These are phyloP conservation scores for Pangasius mekongensis DNA, from an alignment of 2,797 vertebrate genomes.

Conservation along the genomic window DNA sequence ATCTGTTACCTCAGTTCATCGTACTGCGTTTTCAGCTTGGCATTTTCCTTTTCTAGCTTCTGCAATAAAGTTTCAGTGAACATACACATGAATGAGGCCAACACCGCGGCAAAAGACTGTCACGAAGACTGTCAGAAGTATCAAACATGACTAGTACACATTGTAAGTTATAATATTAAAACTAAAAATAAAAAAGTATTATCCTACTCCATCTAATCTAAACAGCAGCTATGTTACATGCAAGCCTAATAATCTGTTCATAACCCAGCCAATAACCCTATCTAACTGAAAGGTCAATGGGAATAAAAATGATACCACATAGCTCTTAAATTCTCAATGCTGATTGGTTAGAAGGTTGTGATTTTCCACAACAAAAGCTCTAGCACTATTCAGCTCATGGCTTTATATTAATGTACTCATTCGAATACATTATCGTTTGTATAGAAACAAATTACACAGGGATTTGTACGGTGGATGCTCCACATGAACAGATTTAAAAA, in stretches of 20 bases:
- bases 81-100: not conserved
- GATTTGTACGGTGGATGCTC: not conserved
- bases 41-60: constrained; percentile 74
- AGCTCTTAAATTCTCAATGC: not conserved
- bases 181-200: not conserved
- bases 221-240: not conserved
- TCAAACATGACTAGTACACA: constrained; percentile 1
- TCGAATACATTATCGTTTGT: not conserved
- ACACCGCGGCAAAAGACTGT: constrained; percentile 50
- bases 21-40: constrained; percentile 72
- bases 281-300: not conserved
- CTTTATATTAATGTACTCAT: not conserved
- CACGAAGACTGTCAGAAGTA: constrained; percentile 60
- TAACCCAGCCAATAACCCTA: not conserved
- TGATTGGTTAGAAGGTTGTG: not conserved
- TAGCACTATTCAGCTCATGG: not conserved
- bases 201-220: not conserved
- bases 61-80: constrained; percentile 32
- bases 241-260: not conserved
- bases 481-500: not conserved
- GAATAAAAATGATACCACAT: not conserved
- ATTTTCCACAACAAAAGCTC: not conserved
- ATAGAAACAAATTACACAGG: not conserved
- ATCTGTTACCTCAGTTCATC: constrained; percentile 73
- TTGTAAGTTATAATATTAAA: not conserved